These are phyloP conservation scores for Gonioctena quinquepunctata DNA, from an alignment of 1,140 invertebrate species.

Conservation along the genomic window DNA sequence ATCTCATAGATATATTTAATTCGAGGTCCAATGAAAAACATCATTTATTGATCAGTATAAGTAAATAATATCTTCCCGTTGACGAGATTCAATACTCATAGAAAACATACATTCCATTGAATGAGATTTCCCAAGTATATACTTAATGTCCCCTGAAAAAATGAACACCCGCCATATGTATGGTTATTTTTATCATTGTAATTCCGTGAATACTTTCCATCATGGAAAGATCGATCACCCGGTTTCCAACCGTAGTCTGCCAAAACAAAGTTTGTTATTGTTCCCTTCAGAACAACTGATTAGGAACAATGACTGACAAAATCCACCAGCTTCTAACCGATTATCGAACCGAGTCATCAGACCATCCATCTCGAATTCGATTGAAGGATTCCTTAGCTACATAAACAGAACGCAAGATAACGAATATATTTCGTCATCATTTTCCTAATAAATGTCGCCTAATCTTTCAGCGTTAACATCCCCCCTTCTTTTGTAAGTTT, in stretches of 20 bases:
- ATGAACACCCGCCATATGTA: too few relatives aligned
- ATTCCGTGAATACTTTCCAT: too few relatives aligned
- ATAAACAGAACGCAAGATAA: neutral
- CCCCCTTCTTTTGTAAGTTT: neutral
- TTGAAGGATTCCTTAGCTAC: neutral
- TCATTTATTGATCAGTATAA: too few relatives aligned
- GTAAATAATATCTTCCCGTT: too few relatives aligned
- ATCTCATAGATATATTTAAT: too few relatives aligned
- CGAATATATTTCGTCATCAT: neutral
- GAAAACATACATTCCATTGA: too few relatives aligned
- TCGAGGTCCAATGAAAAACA: too few relatives aligned
- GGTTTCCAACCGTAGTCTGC: neutral
- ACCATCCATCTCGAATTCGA: neutral
- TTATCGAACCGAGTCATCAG: neutral
- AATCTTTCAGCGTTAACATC: neutral
- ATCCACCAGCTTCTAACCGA: neutral
- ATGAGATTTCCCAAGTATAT: too few relatives aligned
- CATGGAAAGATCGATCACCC: too few relatives aligned
- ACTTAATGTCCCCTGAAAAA: too few relatives aligned
- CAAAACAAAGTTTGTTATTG: neutral
- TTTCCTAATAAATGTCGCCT: neutral
- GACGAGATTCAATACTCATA: too few relatives aligned
- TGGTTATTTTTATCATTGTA: too few relatives aligned
- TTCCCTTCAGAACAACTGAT: neutral
- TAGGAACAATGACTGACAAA: neutral